phyloP scores from a whole-genome alignment of 2,113 vertebrate species.

The Malurus elegans region DNA sequence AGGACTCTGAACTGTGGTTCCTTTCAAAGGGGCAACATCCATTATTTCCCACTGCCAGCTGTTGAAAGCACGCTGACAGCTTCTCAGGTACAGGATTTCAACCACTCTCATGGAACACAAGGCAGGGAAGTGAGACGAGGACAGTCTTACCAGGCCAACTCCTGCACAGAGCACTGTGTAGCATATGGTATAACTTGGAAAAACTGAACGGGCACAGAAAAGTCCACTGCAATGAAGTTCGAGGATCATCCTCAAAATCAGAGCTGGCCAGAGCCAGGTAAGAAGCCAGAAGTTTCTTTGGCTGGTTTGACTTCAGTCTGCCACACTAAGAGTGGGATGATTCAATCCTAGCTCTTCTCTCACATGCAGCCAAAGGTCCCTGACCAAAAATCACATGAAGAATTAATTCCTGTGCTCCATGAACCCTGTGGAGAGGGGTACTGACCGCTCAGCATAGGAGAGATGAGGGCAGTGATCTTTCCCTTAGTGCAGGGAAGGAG shows the following conservation, averaged over 20 bases:
- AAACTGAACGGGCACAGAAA: not conserved
- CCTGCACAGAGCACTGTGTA: not conserved
- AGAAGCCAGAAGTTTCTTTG: not conserved
- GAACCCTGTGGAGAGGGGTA: not conserved
- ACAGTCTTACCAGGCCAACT: not conserved
- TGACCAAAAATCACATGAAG: not conserved
- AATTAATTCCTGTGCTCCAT: not conserved
- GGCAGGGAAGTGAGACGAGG: not conserved
- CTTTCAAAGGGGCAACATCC: not conserved
- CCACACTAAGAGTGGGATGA: not conserved
- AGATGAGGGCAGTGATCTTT: not conserved
- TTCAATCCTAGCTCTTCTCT: not conserved
- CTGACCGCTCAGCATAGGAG: not conserved
- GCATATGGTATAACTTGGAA: not conserved
- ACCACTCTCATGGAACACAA: not conserved
- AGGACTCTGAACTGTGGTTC: not conserved
- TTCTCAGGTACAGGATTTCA: not conserved
- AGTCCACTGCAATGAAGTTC: not conserved
- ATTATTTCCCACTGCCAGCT: not conserved
- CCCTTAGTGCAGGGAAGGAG: not conserved
- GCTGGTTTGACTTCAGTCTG: not conserved
- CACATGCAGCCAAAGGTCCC: not conserved
- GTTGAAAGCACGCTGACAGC: fast-evolving
- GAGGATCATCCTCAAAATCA: not conserved
- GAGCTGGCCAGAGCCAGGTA: not conserved